A percentile compares a stretch with the other conserved stretches of the same genome.
Conservation (phyloP, 1,140 invertebrate species). For the Aphis craccivora region DNA sequence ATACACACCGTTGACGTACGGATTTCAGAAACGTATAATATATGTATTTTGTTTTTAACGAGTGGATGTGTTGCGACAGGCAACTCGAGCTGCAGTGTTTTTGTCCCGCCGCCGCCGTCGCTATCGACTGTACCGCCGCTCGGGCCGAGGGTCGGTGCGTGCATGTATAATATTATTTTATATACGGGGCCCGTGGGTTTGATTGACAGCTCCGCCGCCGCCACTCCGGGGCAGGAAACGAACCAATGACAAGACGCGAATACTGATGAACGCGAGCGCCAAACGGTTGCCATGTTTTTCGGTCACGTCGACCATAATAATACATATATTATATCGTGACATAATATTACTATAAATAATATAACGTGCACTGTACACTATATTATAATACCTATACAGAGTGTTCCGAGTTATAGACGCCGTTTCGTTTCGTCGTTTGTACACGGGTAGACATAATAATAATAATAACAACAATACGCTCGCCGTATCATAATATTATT, state of each 20-base stretch:
- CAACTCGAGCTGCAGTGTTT: neutral
- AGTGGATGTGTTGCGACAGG: neutral
- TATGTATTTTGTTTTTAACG: neutral
- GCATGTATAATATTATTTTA: neutral
- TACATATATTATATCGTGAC: conserved; percentile 23
- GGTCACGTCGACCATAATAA: conserved; percentile 25
- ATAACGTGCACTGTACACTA: neutral
- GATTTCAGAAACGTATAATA: neutral
- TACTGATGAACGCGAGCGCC: conserved; percentile 40
- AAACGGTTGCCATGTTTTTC: conserved; percentile 49
- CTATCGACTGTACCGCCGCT: neutral
- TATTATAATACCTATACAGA: neutral
- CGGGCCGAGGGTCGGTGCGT: neutral
- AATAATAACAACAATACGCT: neutral
- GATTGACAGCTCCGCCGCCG: conserved; percentile 49
- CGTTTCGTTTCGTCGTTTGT: neutral
- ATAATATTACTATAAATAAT: conserved; percentile 20
- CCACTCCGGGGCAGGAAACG: conserved; percentile 52
- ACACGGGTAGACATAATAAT: neutral
- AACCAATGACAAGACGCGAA: conserved; percentile 54
- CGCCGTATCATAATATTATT: neutral
- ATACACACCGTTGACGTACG: too few relatives aligned
- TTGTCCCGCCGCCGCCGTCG: neutral
- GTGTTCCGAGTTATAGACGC: neutral
- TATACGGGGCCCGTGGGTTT: conserved; percentile 20